Evolutionary conservation across 2,113 vertebrate species (phyloP), one percentile per base, ranked within the genome.

Genomic region (Xenopus borealis): DNA sequence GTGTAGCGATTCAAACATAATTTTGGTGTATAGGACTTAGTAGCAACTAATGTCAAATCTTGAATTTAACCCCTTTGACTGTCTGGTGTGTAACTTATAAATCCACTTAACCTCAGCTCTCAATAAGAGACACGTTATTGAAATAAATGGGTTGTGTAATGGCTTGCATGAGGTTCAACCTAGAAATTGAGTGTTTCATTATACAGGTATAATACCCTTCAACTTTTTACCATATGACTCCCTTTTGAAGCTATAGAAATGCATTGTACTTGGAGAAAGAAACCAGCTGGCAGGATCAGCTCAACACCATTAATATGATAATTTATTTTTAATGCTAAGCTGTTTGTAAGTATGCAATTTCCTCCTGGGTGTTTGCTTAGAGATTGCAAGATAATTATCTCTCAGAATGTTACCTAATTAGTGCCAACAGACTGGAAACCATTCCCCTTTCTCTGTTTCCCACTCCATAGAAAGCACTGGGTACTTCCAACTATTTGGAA

Each of bases 381-480:
- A 91, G 88, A 91, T 88, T 85, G 89, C 47, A 18, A 88, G 87
- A 90, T 92, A 91, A 92, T 92, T 91, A 89, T 88, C 88, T 84
- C 82, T 88, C 86, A 86, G 90, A 89, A 91, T 88, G 85, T 88
- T 87, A 85, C 88, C 87, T 92, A 92, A 92, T 93, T 92, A 89
- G 89, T 91, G 89, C 86, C 91, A 93, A 92, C 89, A 86, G 87
- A 82, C 90, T 86, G 90, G 87, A 91, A 87, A 89, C 79, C 45
- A 82, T 75, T 75, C 57, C 61, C 65, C 68, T 17, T 63, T 75
- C 57, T 68, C 55, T 11, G 47, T 68, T 75, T 62, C 65, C 67
- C 33, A n/a, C 66, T 69, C 65, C 23, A 68, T 75, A 65, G 72
- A 55, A 75, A 53, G 66, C 45, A 53, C 20, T 69, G 72, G 65